Evolutionary conservation across 2,113 vertebrate genomes (phyloP).

Genomic region (Spermophilus dauricus): DNA sequence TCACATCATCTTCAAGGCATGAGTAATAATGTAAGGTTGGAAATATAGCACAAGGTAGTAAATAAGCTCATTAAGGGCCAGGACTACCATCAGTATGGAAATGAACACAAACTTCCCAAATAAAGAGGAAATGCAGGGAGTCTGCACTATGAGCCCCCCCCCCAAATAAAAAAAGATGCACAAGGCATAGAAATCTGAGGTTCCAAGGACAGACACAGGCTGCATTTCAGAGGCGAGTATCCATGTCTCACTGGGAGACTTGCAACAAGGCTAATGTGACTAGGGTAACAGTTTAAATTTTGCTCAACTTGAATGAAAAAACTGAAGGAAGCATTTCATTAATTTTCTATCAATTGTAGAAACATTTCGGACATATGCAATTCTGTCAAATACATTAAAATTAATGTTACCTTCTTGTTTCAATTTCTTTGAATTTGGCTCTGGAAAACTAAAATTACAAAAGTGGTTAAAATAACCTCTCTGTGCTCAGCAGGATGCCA

Average conservation of each 20-base stretch:
- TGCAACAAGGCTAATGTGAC: background rate
- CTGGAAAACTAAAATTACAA: background rate
- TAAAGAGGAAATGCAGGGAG: background rate
- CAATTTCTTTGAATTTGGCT: background rate
- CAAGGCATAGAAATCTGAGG: background rate
- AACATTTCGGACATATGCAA: background rate
- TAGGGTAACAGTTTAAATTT: background rate
- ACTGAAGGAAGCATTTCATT: background rate
- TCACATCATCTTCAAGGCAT: background rate
- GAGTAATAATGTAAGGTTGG: background rate
- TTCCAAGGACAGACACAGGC: background rate
- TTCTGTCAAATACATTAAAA: background rate
- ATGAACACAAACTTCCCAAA: background rate
- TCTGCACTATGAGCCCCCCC: background rate
- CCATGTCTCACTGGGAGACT: too few species aligned
- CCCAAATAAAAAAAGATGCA: background rate
- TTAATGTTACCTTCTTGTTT: background rate
- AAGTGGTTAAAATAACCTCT: background rate
- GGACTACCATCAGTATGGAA: background rate
- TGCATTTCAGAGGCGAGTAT: background rate
- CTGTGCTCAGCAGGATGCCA: background rate
- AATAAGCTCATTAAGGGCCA: background rate
- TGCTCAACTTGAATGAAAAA: background rate
- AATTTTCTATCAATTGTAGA: slow-evolving; percentile 7
- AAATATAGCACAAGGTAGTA: background rate